Evolutionary conservation across 2,888 invertebrate species (phyloP), one percentile per base, ranked within the genome.

Genomic region (Pasiphila rectangulata): DNA sequence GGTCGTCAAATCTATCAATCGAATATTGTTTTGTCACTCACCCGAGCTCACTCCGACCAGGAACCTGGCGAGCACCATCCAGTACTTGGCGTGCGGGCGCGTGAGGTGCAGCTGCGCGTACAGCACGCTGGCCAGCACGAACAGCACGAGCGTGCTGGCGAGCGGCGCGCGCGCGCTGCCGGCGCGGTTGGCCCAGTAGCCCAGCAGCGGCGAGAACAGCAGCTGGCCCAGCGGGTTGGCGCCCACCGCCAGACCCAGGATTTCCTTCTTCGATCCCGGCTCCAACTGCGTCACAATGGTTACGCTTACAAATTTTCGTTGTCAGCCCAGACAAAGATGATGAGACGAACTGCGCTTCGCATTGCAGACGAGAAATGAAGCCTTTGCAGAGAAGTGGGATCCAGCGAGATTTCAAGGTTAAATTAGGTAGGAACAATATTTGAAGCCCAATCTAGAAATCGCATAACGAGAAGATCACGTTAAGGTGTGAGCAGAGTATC

Each of bases 161-260:
- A 96, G 79, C 0, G 96, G 96, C 44, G 93, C 70, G 46, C 95
- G 91, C 58, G 94, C 93, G 0, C 92, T 90, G 38, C 93, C 92
- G 16, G 93, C 80, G 69, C 91, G 92, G 77, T 96, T 96, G 38
- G 94, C 93, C 95, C 96, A 95, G 92, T 93, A 93, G 27, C 96
- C 96, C 56, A 95, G 90, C 56, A 96, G 76, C 1, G 96, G 96
- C 12, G 96, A 96, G 75, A 95, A 95, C 48, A 96, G 70, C 92
- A 96, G 93, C 90, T 96, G 96, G 0, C 94, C 96, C 51, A 96
- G 89, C 7, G 96, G 96, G 87, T 96, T 95, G 16, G 95, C 95
- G 21, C 95, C 96, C 38, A 96, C 95, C 37, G 95, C 92, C 62
- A 93, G 90, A 3, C 96, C 96, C 91, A 96, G 92, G 68, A 94